Conservation (phyloP, 2,888 invertebrate genomes). For the Harpalus rufipes region DNA sequence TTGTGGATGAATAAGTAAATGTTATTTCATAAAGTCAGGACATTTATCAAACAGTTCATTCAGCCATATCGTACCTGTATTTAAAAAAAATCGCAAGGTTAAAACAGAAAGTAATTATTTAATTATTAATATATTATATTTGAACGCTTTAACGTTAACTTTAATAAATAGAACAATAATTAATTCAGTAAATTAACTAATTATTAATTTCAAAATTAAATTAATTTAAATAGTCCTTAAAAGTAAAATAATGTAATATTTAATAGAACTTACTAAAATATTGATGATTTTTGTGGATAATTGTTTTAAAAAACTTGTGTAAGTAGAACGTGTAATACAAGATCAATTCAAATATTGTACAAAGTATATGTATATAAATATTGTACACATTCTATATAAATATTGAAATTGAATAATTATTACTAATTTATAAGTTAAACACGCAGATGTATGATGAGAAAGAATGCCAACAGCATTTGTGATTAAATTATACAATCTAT, state of each 20-base stretch:
- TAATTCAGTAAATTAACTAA: constrained; percentile 7
- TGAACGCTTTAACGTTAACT: constrained; percentile 36
- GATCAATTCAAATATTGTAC: constrained; percentile 57
- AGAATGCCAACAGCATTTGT: constrained; percentile 29
- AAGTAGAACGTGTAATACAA: constrained; percentile 32
- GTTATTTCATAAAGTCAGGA: too few relatives aligned
- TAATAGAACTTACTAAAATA: constrained; percentile 6
- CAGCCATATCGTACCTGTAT: background rate
- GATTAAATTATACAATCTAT: constrained; percentile 52
- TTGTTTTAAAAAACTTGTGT: constrained; percentile 42
- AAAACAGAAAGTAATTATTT: constrained; percentile 25
- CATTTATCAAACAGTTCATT: too few relatives aligned
- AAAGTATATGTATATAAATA: constrained; percentile 52
- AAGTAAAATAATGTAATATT: constrained; percentile 16
- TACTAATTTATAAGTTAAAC: constrained; percentile 53
- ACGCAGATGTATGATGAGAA: constrained; percentile 55
- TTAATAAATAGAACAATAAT: constrained; percentile 53
- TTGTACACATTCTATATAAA: constrained; percentile 54
- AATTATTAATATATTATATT: constrained; percentile 50
- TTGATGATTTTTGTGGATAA: constrained; percentile 16
- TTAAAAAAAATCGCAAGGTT: background rate
- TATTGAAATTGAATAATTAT: constrained; percentile 52
- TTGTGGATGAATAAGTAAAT: too few relatives aligned
- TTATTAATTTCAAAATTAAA: constrained; percentile 15
- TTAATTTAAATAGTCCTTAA: constrained; percentile 40